Evolutionary conservation across 2,888 invertebrate genomes (phyloP), one percentile per base, ranked within the genome.

Genomic region (Lithophane semibrunnea): DNA sequence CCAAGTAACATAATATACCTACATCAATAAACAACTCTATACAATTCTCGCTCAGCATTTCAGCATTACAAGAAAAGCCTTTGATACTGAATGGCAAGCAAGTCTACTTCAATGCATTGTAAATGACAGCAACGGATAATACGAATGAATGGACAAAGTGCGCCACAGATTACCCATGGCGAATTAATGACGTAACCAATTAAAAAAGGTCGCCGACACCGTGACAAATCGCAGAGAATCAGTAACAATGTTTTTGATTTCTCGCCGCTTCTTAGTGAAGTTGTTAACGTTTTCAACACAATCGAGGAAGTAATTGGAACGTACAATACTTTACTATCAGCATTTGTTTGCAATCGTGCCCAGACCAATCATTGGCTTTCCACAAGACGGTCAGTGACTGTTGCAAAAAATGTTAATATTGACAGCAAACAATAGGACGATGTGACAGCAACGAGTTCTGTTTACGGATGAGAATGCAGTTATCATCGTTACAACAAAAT

Each of bases 401-500:
- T 85, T 85, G 75, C 68, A 81, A 74, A 81, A 82, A 70, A 80
- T 80, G 74, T 78, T 79, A 83, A 87, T 82, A 82, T 85, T 74
- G 77, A 72, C 69, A 77, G 72, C 81, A 88, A 60, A 92, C 92
- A 92, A 92, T 91, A 79, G 76, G 84, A 87, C 87, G 89, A 89
- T 83, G 79, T 84, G 80, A 86, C 82, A 81, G 86, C 89, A 92
- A 92, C 91, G 91, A 86, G 70, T 84, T 82, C 80, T 92, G 91
- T 92, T 83, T 86, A 80, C 80, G 73, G 83, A 90, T 91, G 91
- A 87, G 89, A 92, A 90, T 84, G 78, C n/a, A n/a, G n/a, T 79
- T 86, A 88, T 82, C 82, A 72, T 76, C 66, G 77, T 77, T 83
- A 88, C 77, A 77, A 85, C 81, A 73, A 89, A 88, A 90, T 90